Base-by-base conservation (phyloP, 1,140 invertebrate species). In the Drosophila aff. region DNA sequence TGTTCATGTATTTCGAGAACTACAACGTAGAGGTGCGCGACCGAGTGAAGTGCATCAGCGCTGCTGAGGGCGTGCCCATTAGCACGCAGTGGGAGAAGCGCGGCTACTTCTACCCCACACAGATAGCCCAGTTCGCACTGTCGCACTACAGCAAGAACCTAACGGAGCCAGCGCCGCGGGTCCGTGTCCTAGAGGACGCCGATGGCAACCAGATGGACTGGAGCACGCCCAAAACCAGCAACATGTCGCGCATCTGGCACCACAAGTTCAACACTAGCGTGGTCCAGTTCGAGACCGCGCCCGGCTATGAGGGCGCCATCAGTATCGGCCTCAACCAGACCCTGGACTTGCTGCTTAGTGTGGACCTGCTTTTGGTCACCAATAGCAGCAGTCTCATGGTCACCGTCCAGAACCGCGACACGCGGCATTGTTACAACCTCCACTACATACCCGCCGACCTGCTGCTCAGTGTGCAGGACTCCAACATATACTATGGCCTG, bases 41-140 rank as follows among this genome's bases (percentile, higher is more conserved):
- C 82, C 94, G 98, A 52, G 98, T 99, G 0, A 99, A 99, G 94
- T 99, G 98, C 92, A 96, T 99, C 75, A 98, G 97, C 93, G 98
- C 96, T 0, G 96, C 95, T 15, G 97, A 98, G 91, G 98, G 97
- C 64, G 98, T 99, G 10, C 98, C 98, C 1, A 96, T 99, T 41
- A 98, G 98, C 3, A 98, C 96, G 0, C 98, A 99, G 91, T 99
- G 98, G 98, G 97, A 98, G 71, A 96, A 96, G 26, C 95, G 95
- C 50, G 98, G 98, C 0, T 99, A 99, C 93, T 98, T 96, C 93
- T 99, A 99, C 94, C 98, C 99, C 0, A 99, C 99, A 3, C 99
- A 99, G 94, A 99, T 99, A 76, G 98, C 98, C 6, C 99, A 99
- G 93, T 99, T 98, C 93, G 99, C 98, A 1, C 93, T 99, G 40